Conservation (phyloP, 2,797 vertebrate species). For the Clarias laeviceps region DNA sequence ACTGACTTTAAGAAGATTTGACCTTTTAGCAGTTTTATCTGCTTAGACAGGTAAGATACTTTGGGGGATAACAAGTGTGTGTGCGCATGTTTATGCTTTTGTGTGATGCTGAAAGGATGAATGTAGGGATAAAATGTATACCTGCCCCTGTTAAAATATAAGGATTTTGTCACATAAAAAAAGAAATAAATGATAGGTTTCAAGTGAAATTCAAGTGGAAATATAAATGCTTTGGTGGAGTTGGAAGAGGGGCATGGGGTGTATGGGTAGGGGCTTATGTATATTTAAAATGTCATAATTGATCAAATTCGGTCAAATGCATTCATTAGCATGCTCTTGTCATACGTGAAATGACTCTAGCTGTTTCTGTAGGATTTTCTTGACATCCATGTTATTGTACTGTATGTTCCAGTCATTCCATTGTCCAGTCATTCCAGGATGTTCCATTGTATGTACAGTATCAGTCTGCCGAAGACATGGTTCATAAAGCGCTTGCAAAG, state of each 20-base stretch:
- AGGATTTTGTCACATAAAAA: background rate
- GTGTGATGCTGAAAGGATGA: background rate
- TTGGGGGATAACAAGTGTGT: background rate
- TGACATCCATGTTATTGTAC: background rate
- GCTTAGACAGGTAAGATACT: slow-evolving; percentile 21
- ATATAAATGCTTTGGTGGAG: background rate
- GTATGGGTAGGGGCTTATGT: no score
- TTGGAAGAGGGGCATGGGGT: background rate
- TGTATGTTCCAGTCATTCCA: background rate
- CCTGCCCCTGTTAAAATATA: background rate
- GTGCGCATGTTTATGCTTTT: background rate
- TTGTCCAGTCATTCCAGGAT: no score
- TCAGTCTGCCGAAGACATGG: background rate
- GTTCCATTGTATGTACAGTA: no score
- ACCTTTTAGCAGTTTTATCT: slow-evolving; percentile 32
- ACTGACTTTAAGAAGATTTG: slow-evolving; percentile 11
- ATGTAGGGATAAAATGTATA: background rate
- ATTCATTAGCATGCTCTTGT: background rate
- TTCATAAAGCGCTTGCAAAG: background rate
- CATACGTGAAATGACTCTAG: background rate
- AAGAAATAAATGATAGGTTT: background rate
- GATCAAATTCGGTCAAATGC: background rate
- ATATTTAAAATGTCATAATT: no score
- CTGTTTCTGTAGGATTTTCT: background rate
- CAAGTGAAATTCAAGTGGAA: background rate